phyloP scores from a whole-genome alignment of 1,140 invertebrate species.

The Trichogramma pretiosum region DNA sequence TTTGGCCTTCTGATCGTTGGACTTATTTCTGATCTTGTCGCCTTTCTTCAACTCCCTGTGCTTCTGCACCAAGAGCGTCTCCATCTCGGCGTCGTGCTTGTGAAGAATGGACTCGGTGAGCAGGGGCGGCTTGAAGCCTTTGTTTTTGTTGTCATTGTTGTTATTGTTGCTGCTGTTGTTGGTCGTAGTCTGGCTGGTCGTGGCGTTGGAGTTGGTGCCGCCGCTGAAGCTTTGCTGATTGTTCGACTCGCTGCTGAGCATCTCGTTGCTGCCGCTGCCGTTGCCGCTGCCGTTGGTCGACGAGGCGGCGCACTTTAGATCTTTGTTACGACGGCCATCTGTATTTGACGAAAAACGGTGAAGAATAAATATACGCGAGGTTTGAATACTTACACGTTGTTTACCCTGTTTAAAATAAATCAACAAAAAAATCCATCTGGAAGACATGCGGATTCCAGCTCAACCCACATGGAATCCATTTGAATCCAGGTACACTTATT shows the following conservation, averaged over 20 bases:
- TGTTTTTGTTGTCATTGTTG: background rate
- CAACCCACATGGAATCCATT: no score
- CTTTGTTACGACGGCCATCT: conserved; percentile 16
- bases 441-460: no score
- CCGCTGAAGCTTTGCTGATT: conserved; percentile 36
- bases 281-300: conserved; percentile 45
- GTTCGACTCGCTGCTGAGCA: conserved; percentile 46
- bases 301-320: conserved; percentile 41
- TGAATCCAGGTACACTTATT: no score
- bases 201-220: conserved; percentile 26
- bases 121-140: conserved; percentile 43
- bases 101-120: conserved; percentile 59
- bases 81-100: conserved; percentile 70
- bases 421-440: no score
- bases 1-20: conserved; percentile 14
- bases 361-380: background rate
- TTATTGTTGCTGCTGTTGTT: background rate
- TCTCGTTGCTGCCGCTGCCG: conserved; percentile 51
- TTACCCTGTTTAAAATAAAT: background rate
- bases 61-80: conserved; percentile 63
- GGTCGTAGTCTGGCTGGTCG: conserved; percentile 22
- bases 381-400: background rate
- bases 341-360: background rate
- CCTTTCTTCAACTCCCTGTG: conserved; percentile 53
- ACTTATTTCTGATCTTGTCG: conserved; percentile 40